phyloP scores from a whole-genome alignment of 2,797 vertebrate species.

The Microctenopoma stevenorrisi region DNA sequence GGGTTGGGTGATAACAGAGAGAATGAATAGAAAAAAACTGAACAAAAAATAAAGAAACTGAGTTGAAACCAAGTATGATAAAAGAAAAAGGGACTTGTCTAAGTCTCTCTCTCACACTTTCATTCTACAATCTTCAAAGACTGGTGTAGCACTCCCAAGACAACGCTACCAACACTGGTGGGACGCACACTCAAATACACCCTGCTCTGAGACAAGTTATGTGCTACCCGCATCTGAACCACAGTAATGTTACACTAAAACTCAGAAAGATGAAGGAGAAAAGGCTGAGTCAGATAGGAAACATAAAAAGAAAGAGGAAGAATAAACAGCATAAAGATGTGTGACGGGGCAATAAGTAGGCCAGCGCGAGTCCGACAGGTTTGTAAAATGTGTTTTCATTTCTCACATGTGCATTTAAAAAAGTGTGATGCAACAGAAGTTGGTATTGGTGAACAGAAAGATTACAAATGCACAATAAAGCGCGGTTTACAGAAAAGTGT shows the following conservation, averaged over 20 bases:
- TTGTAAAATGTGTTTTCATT: slow-evolving; percentile 3
- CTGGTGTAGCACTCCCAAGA: slow-evolving; percentile 62
- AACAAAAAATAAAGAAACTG: slow-evolving; percentile 42
- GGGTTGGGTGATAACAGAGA: slow-evolving; percentile 39
- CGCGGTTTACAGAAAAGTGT: too few relatives aligned
- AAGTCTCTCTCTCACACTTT: slow-evolving; percentile 32
- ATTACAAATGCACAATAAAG: too few relatives aligned
- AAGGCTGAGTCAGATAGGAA: slow-evolving; percentile 37
- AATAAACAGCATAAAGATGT: slow-evolving; percentile 18
- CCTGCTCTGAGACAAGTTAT: slow-evolving; percentile 58
- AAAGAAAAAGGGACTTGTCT: slow-evolving; percentile 43
- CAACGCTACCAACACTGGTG: slow-evolving; percentile 49
- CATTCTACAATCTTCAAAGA: slow-evolving; percentile 74
- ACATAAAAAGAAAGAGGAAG: slow-evolving; percentile 17
- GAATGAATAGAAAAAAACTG: slow-evolving; percentile 56
- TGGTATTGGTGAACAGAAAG: too few relatives aligned
- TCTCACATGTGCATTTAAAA: background rate
- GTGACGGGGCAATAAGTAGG: slow-evolving; percentile 5
- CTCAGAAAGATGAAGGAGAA: slow-evolving; percentile 48
- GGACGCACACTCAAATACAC: slow-evolving; percentile 21
- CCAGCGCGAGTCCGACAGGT: background rate
- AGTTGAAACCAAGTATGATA: slow-evolving; percentile 39
- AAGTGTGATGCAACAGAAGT: background rate
- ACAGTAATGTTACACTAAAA: slow-evolving; percentile 59
- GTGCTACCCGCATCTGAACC: slow-evolving; percentile 53